These are phyloP conservation scores for Patella depressa DNA, from an alignment of 2,888 invertebrate genomes.

Conservation along the genomic window DNA sequence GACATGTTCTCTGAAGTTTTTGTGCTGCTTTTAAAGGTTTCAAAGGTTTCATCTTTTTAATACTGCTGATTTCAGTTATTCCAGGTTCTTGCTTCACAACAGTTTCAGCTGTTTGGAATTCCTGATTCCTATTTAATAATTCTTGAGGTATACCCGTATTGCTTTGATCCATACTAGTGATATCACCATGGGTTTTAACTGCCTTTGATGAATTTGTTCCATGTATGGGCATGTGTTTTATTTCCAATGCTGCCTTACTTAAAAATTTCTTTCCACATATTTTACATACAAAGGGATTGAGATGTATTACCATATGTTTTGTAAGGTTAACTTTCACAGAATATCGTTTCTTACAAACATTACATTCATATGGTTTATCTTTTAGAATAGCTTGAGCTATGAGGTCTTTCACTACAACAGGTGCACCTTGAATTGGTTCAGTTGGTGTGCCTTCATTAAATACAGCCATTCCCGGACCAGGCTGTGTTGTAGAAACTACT, in stretches of 20 bases:
- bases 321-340: background rate
- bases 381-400: background rate
- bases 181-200: background rate
- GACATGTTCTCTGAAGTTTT: too few relatives aligned
- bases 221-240: constrained; percentile 1
- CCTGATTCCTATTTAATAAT: too few relatives aligned
- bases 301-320: constrained; percentile 1
- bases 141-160: too few relatives aligned
- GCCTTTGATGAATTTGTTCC: background rate
- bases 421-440: background rate
- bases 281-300: constrained; percentile 2
- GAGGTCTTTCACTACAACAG: background rate
- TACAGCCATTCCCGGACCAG: too few relatives aligned
- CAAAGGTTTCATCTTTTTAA: too few relatives aligned
- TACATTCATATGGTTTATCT: background rate
- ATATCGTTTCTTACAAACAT: background rate
- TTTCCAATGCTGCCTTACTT: background rate
- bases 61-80: too few relatives aligned
- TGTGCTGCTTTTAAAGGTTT: too few relatives aligned
- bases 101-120: too few relatives aligned
- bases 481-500: too few relatives aligned
- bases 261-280: constrained; percentile 6
- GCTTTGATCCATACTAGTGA: too few relatives aligned
- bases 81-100: too few relatives aligned
- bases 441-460: background rate